phyloP scores from a whole-genome alignment of 2,888 invertebrate species.

The Pseudococcus viburni region DNA sequence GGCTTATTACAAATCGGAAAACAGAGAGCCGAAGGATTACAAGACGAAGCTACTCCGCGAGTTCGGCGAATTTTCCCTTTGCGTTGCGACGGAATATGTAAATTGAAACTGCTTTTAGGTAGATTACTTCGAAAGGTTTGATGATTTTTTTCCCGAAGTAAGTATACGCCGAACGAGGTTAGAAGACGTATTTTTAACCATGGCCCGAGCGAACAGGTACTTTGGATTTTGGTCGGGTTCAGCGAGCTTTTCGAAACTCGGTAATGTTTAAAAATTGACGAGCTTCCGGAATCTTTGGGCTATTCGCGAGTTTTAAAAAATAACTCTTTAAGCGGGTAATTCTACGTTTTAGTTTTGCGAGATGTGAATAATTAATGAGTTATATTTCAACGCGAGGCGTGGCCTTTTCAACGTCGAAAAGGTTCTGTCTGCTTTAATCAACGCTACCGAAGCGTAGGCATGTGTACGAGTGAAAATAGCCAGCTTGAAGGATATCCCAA shows the following conservation, averaged over 20 bases:
- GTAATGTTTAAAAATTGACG: conserved; percentile 32
- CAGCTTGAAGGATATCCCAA: background rate
- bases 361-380: conserved; percentile 32
- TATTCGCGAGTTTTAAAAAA: conserved; percentile 34
- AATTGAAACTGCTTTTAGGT: conserved; percentile 37
- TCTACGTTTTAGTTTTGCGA: background rate
- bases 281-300: conserved; percentile 26
- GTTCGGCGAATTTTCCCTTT: background rate
- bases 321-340: conserved; percentile 34
- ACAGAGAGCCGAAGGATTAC: background rate
- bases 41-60: background rate
- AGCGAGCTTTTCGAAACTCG: conserved; percentile 14
- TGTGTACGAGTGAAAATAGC: background rate
- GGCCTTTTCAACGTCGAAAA: background rate
- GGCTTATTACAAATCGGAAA: conserved; percentile 25
- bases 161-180: background rate
- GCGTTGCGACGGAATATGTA: background rate
- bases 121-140: conserved; percentile 16
- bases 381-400: conserved; percentile 9
- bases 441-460: background rate
- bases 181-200: too few relatives aligned
- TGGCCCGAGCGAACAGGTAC: background rate
- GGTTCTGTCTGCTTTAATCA: background rate
- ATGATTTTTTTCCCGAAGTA: background rate
- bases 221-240: conserved; percentile 19